These are phyloP conservation scores for Nixonia krombeini DNA, from an alignment of 1,140 invertebrate genomes.

Conservation along the genomic window DNA sequence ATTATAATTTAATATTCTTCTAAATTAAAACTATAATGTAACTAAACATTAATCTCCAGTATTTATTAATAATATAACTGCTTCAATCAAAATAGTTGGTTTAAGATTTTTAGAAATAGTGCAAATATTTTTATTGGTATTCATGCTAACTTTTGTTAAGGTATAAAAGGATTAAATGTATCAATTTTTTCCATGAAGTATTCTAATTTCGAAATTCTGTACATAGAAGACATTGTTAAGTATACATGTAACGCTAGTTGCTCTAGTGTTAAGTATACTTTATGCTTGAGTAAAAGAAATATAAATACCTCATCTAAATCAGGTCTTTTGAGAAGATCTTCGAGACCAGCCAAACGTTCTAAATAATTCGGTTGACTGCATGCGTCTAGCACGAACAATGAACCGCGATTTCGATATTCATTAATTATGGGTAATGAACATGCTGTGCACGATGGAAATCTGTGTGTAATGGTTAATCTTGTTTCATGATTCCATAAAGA, in stretches of 20 bases:
- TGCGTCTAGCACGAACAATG: constrained; percentile 86
- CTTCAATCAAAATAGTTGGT: background rate
- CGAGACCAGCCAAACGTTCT: constrained; percentile 90
- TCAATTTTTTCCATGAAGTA: too few relatives aligned
- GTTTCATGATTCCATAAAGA: constrained; percentile 87
- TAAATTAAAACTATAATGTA: too few relatives aligned
- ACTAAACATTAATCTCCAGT: too few relatives aligned
- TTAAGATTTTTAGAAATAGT: background rate
- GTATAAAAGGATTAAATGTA: too few relatives aligned
- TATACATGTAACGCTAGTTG: too few relatives aligned
- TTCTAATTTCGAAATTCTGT: too few relatives aligned
- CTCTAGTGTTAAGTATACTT: background rate
- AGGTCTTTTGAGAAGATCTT: constrained; percentile 78
- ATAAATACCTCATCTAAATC: constrained; percentile 77
- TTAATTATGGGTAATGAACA: constrained; percentile 83
- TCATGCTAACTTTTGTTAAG: too few relatives aligned
- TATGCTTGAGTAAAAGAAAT: background rate
- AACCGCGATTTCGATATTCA: constrained; percentile 78
- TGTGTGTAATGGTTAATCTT: constrained; percentile 84
- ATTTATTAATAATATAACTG: too few relatives aligned
- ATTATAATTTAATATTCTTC: too few relatives aligned
- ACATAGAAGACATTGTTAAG: too few relatives aligned
- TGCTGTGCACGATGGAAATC: constrained; percentile 93
- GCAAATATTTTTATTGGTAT: too few relatives aligned
- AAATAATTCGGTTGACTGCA: constrained; percentile 89